Conservation (phyloP, 2,797 vertebrate genomes). For the Lateolabrax maculatus region DNA sequence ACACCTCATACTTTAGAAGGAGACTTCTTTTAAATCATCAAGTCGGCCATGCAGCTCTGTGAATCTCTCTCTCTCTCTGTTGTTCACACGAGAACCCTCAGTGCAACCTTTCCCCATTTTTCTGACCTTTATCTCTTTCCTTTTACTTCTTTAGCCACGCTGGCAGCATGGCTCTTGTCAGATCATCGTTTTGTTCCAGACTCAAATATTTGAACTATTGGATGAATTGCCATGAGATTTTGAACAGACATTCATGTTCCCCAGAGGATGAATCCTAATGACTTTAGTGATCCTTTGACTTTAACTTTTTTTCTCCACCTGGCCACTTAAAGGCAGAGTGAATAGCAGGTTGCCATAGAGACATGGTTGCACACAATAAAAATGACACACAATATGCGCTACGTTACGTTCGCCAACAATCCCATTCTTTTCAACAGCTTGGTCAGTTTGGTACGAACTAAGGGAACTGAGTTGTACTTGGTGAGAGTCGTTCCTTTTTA, state of each 20-base stretch:
- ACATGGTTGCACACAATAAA: not conserved
- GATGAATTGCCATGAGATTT: not conserved
- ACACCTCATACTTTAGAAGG: conserved; percentile 36
- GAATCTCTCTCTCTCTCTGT: conserved; percentile 9
- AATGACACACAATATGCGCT: not conserved
- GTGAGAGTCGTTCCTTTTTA: too few species aligned
- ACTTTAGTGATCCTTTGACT: not conserved
- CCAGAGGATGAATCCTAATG: conserved; percentile 13
- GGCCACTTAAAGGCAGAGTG: not conserved
- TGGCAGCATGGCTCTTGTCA: not conserved
- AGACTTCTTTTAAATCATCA: conserved; percentile 56
- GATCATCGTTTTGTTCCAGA: not conserved
- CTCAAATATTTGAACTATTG: too few species aligned
- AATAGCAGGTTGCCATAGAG: not conserved
- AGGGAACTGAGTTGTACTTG: too few species aligned
- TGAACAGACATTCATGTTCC: not conserved
- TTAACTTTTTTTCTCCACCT: not conserved
- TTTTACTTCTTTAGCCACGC: not conserved
- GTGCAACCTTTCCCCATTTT: conserved; percentile 19
- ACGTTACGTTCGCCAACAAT: too few species aligned
- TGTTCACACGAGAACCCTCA: conserved; percentile 23
- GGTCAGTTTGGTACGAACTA: too few species aligned
- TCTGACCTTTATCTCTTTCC: conserved; percentile 6
- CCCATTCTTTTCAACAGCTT: too few species aligned
- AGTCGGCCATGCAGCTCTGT: conserved; percentile 14